Base-by-base conservation (phyloP, 2,797 vertebrate species). In the Ctenochaetus hawaiiensis region DNA sequence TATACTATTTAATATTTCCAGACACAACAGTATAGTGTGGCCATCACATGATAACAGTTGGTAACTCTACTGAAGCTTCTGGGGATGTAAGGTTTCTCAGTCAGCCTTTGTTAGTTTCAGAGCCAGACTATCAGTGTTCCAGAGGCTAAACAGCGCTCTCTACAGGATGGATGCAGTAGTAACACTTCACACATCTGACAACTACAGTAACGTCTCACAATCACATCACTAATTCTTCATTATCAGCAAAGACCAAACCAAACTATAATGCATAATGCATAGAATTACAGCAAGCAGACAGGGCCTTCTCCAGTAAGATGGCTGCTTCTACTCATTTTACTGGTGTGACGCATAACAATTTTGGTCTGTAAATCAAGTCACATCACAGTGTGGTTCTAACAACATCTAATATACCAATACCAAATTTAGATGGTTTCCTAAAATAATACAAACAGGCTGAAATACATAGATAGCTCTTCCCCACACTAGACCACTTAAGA, bases 181-280 rank as follows among this genome's bases (percentile, higher is more conserved):
- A 94, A 93, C 91, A 93, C 90, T 80, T 94, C 92, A 94, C 91
- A 89, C 91, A 91, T 93, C 92, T 92, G 91, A 93, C 91, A 82
- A 88, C 72, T 86, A 89, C 64, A 45, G 83, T 79, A 83, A 85
- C 72, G 78, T 30, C 37, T 75, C 72, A 89, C 84, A 84, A 81
- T 84, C 68, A 80, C 59, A 37, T 72, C 64, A 60, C 82, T 51
- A 72, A 70, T 78, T 77, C 81, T 80, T 82, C 68, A 60, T 58
- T 76, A 78, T 86, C 59, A 82, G 66, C 64, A 8, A 68, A 87
- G 75, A 86, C 83, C 82, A 61, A 81, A 71, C 59, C 62, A 69
- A 84, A 67, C 75, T 81, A 48, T 18, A 52, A 83, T 64, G 78
- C 75, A 76, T 41, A 43, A 77, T 86, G 80, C 80, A 84, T 83